Conservation (phyloP, 1,140 invertebrate genomes). For the Zophobas morio region DNA sequence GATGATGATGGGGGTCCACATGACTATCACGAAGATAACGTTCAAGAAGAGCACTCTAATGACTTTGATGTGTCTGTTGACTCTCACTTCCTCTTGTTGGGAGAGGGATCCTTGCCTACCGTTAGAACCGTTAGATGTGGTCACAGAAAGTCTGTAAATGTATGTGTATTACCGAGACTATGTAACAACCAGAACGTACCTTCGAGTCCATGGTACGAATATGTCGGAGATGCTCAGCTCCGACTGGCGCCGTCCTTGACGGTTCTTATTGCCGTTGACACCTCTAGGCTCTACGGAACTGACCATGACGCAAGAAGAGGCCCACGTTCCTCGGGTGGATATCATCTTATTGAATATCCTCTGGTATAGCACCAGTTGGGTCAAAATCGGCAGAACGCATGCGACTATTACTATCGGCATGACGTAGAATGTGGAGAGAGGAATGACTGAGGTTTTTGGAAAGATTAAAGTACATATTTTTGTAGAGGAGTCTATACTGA, state of each 20-base stretch:
- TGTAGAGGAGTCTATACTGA: conserved; percentile 56
- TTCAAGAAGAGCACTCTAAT: conserved; percentile 73
- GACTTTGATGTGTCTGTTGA: conserved; percentile 73
- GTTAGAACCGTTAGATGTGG: background rate
- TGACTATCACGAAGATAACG: conserved; percentile 72
- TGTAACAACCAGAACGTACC: too few relatives aligned
- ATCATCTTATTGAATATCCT: conserved; percentile 73
- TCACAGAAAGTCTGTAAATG: too few relatives aligned
- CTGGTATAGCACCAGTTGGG: conserved; percentile 74
- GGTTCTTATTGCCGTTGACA: conserved; percentile 8
- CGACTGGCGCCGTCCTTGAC: conserved; percentile 67
- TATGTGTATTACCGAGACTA: too few relatives aligned
- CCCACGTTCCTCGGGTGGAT: conserved; percentile 70
- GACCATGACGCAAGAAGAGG: conserved; percentile 69
- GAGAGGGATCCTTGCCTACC: conserved; percentile 69
- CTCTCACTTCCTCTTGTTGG: conserved; percentile 70
- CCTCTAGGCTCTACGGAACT: conserved; percentile 57
- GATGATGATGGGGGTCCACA: conserved; percentile 75
- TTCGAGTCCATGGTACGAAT: conserved; percentile 69
- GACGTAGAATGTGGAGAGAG: conserved; percentile 72
- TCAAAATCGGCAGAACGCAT: conserved; percentile 72
- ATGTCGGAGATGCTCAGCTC: conserved; percentile 70
- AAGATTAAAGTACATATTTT: conserved; percentile 73
- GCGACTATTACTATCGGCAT: conserved; percentile 70
- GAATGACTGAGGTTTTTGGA: conserved; percentile 69